These are phyloP conservation scores for Cryptocephalus primarius DNA, from an alignment of 2,888 invertebrate genomes.

Conservation along the genomic window DNA sequence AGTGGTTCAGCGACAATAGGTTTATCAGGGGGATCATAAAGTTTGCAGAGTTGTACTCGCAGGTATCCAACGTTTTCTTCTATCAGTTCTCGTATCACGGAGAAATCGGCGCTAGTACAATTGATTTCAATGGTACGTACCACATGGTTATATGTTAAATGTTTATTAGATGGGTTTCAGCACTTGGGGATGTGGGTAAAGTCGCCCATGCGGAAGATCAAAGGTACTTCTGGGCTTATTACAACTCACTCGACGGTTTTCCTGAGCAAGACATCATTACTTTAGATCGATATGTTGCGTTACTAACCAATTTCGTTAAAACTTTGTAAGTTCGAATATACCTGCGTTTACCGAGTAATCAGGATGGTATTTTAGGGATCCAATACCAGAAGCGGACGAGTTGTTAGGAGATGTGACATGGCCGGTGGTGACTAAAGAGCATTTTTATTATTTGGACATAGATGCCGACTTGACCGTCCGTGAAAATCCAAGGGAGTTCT, in stretches of 20 bases:
- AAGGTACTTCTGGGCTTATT: conserved; percentile 11
- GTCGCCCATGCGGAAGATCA: conserved; percentile 16
- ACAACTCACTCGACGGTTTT: not conserved
- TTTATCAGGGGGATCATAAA: conserved; percentile 10
- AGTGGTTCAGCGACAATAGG: conserved; percentile 13
- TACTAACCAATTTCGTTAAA: conserved; percentile 11
- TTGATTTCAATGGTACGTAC: conserved; percentile 9
- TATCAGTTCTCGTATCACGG: conserved; percentile 13
- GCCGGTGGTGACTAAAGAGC: conserved; percentile 7
- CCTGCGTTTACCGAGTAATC: not conserved
- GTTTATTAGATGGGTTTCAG: no score
- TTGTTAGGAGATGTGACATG: conserved; percentile 10
- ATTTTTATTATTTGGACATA: conserved; percentile 13
- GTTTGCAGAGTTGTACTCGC: conserved; percentile 12
- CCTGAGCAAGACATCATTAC: not conserved
- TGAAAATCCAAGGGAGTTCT: conserved; percentile 7
- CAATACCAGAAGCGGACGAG: conserved; percentile 19
- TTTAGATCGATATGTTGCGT: conserved; percentile 5
- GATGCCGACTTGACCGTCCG: conserved; percentile 9
- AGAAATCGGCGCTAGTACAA: conserved; percentile 3
- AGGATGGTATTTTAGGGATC: conserved; percentile 19
- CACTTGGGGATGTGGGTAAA: not conserved
- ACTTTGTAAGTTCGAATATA: conserved; percentile 6
- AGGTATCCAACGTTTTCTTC: conserved; percentile 10
- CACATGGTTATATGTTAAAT: no score